Evolutionary conservation across 2,113 vertebrate genomes (phyloP).

Genomic region (crab-eating macaque (Macaca fascicularis)): T2T-MFA8v1.1 NC_088376.1:146087001-146087500

Average conservation of each 20-base stretch:
- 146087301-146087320: neutral
- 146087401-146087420: neutral
- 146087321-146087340: neutral
- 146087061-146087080: neutral
- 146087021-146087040: neutral
- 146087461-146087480: neutral
- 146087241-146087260: constrained; percentile 63
- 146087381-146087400: neutral
- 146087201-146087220: neutral
- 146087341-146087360: neutral
- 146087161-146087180: neutral
- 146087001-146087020: neutral
- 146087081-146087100: neutral
- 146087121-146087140: neutral
- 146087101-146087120: neutral
- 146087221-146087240: constrained; percentile 53
- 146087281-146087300: neutral
- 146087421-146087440: neutral
- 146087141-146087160: neutral
- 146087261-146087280: neutral
- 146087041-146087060: neutral
- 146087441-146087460: neutral
- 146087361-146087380: neutral
- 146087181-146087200: rapidly evolving
- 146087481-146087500: neutral